Percentiles rank a stretch among this genome's conserved stretches.
Evolutionary conservation across 2,113 vertebrate genomes (phyloP).

Genomic region (Nibea coibor): DNA sequence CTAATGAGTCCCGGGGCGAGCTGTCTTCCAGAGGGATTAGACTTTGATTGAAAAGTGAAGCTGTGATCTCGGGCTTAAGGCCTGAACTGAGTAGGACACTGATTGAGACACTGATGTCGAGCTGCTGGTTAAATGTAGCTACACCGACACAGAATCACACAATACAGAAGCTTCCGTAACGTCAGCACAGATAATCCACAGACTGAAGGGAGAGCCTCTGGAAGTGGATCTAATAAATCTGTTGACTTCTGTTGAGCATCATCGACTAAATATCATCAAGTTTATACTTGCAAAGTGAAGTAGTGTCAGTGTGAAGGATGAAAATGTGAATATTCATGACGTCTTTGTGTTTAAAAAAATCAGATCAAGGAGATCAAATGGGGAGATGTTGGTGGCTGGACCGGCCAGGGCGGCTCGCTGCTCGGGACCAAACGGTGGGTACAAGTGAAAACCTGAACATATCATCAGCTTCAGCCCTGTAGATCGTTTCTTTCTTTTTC

Average conservation of each 20-base stretch:
- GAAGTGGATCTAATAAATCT: neutral
- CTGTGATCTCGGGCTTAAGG: constrained; percentile 22
- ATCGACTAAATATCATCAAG: too few species aligned
- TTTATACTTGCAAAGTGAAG: neutral
- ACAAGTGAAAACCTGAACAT: too few species aligned
- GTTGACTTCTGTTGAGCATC: neutral
- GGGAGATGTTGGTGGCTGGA: constrained; percentile 96
- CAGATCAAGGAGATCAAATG: constrained; percentile 96
- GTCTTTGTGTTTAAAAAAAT: neutral
- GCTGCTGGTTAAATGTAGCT: constrained; percentile 8
- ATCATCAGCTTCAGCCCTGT: too few species aligned
- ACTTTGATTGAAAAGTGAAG: constrained; percentile 36
- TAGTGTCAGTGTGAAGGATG: too few species aligned
- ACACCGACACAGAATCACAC: neutral
- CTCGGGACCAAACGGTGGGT: constrained; percentile 96
- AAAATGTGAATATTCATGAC: neutral
- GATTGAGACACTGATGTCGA: neutral
- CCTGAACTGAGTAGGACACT: constrained; percentile 22
- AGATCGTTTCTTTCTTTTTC: too few species aligned
- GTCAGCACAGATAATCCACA: neutral
- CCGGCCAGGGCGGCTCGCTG: constrained; percentile 95
- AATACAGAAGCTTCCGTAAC: too few species aligned
- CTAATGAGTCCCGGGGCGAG: neutral
- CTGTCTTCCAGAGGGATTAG: constrained; percentile 17
- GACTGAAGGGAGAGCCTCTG: too few species aligned